Conservation (phyloP, 2,797 vertebrate species). For the Anisognathus igniventris region DNA sequence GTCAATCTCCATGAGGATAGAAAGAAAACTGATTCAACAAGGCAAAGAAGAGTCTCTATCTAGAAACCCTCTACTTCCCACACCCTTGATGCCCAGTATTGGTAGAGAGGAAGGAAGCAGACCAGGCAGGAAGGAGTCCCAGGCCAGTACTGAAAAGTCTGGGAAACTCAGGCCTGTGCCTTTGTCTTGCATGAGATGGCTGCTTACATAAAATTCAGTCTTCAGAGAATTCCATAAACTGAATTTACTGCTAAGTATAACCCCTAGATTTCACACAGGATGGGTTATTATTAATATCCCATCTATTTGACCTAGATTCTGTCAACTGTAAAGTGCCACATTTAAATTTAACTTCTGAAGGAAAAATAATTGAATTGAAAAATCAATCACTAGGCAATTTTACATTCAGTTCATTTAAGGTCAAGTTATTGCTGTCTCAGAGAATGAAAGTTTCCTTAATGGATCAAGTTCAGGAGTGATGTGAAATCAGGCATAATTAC, state of each 20-base stretch:
- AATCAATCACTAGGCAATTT: conserved; percentile 9
- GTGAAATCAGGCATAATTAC: not conserved
- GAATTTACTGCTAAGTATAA: not conserved
- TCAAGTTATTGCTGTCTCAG: not conserved
- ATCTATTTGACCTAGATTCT: conserved; percentile 11
- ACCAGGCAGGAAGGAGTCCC: not conserved
- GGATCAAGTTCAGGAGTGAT: not conserved
- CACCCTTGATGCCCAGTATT: fast-evolving
- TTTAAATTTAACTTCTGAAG: conserved; percentile 35
- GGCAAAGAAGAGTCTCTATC: not conserved
- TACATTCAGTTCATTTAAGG: conserved; percentile 12
- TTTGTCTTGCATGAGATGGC: not conserved
- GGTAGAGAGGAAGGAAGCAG: not conserved
- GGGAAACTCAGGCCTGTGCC: not conserved
- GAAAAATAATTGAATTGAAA: conserved; percentile 42
- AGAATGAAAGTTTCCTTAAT: conserved; percentile 15
- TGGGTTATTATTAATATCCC: not conserved
- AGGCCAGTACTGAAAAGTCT: not conserved
- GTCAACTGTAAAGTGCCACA: not conserved
- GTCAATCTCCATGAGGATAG: not conserved
- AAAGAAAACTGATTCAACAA: not conserved
- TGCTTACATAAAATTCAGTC: not conserved
- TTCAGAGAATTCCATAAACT: not conserved
- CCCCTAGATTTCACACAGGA: not conserved
- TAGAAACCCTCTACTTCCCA: not conserved